phyloP scores from a whole-genome alignment of 2,113 vertebrate species.

The Halichoerus grypus region DNA sequence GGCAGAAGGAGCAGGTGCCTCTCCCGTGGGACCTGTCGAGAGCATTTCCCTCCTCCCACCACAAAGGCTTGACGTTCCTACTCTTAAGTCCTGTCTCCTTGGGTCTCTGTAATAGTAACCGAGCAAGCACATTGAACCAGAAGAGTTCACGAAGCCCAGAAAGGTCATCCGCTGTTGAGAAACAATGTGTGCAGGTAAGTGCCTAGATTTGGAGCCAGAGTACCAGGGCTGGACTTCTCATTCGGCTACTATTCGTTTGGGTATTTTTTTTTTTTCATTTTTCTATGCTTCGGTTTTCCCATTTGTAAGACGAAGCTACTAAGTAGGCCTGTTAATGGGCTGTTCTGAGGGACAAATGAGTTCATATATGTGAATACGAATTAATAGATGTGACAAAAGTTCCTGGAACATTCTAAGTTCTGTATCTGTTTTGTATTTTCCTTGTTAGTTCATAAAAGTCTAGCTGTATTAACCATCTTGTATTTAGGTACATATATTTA shows the following conservation, averaged over 20 bases:
- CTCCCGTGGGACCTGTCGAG: not conserved
- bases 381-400: not conserved
- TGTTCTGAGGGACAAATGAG: not conserved
- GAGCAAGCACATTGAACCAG: not conserved
- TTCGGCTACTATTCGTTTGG: not conserved
- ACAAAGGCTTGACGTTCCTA: not conserved
- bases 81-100: not conserved
- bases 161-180: not conserved
- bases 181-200: not conserved
- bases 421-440: not conserved
- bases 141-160: not conserved
- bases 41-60: not conserved
- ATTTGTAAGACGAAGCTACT: not conserved
- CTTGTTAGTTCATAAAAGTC: not conserved
- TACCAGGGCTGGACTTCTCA: not conserved
- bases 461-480: not conserved
- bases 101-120: fast-evolving
- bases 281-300: not conserved
- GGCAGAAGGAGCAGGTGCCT: not conserved
- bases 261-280: not conserved
- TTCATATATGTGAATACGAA: not conserved
- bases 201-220: not conserved
- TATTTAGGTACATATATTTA: slow-evolving; percentile 6
- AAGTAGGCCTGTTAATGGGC: not conserved
- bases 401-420: not conserved